phyloP scores from a whole-genome alignment of 1,140 invertebrate species.

The Acromyrmex echinatior region DNA sequence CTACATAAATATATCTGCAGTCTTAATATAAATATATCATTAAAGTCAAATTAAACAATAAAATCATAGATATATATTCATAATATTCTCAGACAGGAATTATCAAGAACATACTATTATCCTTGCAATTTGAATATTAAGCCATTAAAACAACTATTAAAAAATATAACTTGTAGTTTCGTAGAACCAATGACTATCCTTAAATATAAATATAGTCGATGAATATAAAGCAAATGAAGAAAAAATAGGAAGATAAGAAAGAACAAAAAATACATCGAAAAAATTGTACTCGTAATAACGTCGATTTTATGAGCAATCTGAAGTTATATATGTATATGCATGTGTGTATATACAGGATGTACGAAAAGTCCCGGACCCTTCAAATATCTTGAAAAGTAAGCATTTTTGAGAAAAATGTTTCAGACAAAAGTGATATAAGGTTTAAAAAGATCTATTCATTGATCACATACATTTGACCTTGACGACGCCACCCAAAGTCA shows the following conservation, averaged over 20 bases:
- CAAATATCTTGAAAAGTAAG: too few relatives aligned
- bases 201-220: constrained; percentile 14
- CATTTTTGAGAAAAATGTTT: too few relatives aligned
- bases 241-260: not conserved
- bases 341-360: too few relatives aligned
- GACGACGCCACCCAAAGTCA: too few relatives aligned
- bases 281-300: not conserved
- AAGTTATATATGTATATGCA: too few relatives aligned
- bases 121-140: constrained; percentile 3
- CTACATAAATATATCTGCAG: constrained; percentile 2
- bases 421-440: too few relatives aligned
- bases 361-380: too few relatives aligned
- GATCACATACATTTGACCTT: too few relatives aligned
- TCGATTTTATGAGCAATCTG: not conserved
- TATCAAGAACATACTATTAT: constrained; percentile 31
- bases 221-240: not conserved
- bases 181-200: not conserved
- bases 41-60: constrained; percentile 6
- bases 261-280: not conserved
- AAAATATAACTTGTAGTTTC: not conserved
- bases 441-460: too few relatives aligned
- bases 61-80: constrained; percentile 19
- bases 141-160: constrained; percentile 2
- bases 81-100: not conserved
- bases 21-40: constrained; percentile 12